Percentiles rank a stretch among this genome's conserved stretches.
Evolutionary conservation across 2,113 vertebrate genomes (phyloP).

Genomic region (Cochlearius cochlearius): DNA sequence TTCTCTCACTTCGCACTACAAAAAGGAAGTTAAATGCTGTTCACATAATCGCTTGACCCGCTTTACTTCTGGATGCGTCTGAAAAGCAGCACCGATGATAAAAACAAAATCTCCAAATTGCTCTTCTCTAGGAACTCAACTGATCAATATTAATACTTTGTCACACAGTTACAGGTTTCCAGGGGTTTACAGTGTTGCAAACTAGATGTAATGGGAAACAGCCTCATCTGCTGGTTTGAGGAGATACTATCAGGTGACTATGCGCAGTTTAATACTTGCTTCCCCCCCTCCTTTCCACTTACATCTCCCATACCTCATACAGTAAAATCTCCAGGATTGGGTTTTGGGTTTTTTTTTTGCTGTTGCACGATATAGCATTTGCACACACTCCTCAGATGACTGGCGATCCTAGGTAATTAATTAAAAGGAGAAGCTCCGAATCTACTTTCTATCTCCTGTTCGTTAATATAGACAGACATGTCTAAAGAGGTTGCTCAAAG

Average conservation of each 20-base stretch:
- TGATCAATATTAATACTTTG: neutral
- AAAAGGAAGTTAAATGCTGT: neutral
- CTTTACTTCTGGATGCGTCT: neutral
- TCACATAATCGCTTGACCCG: neutral
- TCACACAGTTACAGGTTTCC: neutral
- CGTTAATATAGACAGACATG: neutral
- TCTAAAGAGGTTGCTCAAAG: neutral
- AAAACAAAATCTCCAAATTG: neutral
- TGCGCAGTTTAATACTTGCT: neutral
- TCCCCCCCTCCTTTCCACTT: fast-evolving
- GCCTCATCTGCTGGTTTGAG: constrained; percentile 39
- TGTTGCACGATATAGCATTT: neutral
- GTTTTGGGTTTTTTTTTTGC: neutral
- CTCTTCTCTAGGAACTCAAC: neutral
- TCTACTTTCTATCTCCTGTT: neutral
- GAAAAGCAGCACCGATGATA: neutral
- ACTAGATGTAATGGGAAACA: neutral
- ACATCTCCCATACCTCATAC: neutral
- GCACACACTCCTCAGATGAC: neutral
- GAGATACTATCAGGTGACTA: neutral
- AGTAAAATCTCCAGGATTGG: neutral
- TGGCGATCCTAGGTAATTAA: neutral
- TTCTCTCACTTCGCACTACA: neutral
- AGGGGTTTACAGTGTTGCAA: neutral
- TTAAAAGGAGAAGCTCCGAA: neutral